phyloP scores from a whole-genome alignment of 2,797 vertebrate genomes.

The Erpetoichthys calabaricus region DNA sequence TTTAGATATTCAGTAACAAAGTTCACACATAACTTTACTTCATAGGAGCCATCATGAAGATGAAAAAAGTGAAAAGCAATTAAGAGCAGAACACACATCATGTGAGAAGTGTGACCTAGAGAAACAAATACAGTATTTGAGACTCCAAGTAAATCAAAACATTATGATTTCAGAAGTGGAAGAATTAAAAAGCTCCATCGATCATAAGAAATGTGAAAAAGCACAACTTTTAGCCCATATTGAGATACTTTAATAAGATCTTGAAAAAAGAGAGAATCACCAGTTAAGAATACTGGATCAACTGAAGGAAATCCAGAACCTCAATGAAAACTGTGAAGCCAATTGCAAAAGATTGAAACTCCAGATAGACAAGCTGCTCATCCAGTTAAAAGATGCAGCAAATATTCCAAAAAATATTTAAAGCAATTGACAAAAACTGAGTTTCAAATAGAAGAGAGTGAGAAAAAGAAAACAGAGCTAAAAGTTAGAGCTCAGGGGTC shows the following conservation, averaged over 20 bases:
- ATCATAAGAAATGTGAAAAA: slow-evolving; percentile 67
- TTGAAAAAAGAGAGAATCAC: slow-evolving; percentile 63
- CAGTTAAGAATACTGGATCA: slow-evolving; percentile 70
- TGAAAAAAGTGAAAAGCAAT: slow-evolving; percentile 38
- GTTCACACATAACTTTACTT: slow-evolving; percentile 36
- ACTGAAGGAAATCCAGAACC: slow-evolving; percentile 65
- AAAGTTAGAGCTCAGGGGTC: slow-evolving; percentile 73
- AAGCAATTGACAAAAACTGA: slow-evolving; percentile 47
- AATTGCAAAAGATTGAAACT: slow-evolving; percentile 30
- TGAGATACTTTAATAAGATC: slow-evolving; percentile 67
- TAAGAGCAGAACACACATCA: too few relatives aligned
- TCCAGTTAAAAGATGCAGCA: slow-evolving; percentile 51
- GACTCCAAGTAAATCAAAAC: slow-evolving; percentile 49
- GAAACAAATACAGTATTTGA: slow-evolving; percentile 61
- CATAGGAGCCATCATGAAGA: slow-evolving; percentile 35
- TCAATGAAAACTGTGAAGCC: slow-evolving; percentile 41
- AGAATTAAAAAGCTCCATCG: slow-evolving; percentile 59
- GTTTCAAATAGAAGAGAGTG: slow-evolving; percentile 50
- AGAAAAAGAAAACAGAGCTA: slow-evolving; percentile 68
- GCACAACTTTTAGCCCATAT: slow-evolving; percentile 54
- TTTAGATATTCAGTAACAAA: slow-evolving; percentile 52
- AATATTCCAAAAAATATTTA: slow-evolving; percentile 44
- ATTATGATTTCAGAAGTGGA: slow-evolving; percentile 56
- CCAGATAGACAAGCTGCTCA: slow-evolving; percentile 49
- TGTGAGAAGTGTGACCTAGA: slow-evolving; percentile 49